Base-by-base conservation (phyloP, 2,797 vertebrate genomes). In the Pseudomugil gertrudae region DNA sequence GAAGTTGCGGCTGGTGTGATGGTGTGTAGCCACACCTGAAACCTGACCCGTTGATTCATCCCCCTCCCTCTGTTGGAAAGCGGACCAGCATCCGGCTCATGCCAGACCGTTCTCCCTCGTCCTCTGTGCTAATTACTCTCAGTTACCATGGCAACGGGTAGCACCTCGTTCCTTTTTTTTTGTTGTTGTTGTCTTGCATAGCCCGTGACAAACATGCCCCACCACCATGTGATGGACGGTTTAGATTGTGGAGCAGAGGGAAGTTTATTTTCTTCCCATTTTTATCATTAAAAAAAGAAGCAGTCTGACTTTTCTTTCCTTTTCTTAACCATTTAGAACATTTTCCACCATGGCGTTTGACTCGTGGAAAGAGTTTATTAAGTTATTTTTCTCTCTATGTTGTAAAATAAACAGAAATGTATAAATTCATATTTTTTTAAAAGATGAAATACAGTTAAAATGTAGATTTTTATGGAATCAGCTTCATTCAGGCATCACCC, bases 51-150 rank as follows among this genome's bases (percentile, higher is more conserved):
- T 53, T 60, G 38, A 76, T 80, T 78, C 80, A 51, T 72, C 57
- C 47, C 62, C 64, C 62, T 80, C 66, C 59, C 66, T 38, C n/a
- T 67, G 67, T 72, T 54, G 89, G 84, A 88, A 87, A 80, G 19
- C 81, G 51, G 69, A 78, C 85, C 89, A 85, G 70, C 84, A 77
- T 75, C 86, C 80, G 72, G 66, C 70, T 65, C 66, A 38, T 45
- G 72, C 57, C 59, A 67, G 76, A 80, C 57, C 69, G 74, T 51
- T 61, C 69, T 36, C 62, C 32, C 76, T 75, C 63, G 72, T 78
- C 50, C 80, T 77, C 77, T 79, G 80, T 87, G 79, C 82, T 89
- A 89, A 91, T 91, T 90, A 84, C 85, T 80, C 76, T 17, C 76
- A 47, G 87, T 90, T 87, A 61, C 90, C 87, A 85, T 88, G 66